These are phyloP conservation scores for Okapia johnstoni DNA, from an alignment of 2,113 vertebrate species.

Conservation along the genomic window DNA sequence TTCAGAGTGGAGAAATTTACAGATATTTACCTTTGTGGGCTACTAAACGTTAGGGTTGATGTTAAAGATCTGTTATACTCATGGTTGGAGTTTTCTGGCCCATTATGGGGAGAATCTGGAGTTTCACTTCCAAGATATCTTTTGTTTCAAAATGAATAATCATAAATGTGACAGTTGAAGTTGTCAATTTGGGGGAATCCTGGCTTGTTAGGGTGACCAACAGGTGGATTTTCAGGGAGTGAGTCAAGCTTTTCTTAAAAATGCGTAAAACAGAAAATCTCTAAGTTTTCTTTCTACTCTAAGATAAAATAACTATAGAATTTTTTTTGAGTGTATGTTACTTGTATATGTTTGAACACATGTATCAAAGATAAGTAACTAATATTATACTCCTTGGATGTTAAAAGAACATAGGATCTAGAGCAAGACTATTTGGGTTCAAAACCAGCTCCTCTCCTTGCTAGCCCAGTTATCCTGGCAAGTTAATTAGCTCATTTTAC, in stretches of 20 bases:
- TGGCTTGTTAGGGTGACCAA: background rate
- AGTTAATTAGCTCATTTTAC: slow-evolving; percentile 14
- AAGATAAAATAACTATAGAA: background rate
- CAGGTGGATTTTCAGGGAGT: background rate
- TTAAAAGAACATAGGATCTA: background rate
- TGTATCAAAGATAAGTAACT: background rate
- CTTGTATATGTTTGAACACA: background rate
- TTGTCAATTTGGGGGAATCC: background rate
- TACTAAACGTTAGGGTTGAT: background rate
- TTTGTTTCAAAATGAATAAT: background rate
- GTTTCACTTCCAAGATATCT: background rate
- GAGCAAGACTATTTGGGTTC: background rate
- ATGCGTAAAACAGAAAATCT: background rate
- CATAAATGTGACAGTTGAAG: background rate
- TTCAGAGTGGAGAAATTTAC: background rate
- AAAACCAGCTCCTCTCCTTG: background rate
- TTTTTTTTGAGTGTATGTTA: background rate
- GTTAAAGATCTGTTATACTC: background rate
- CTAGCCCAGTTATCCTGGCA: background rate
- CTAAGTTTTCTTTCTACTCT: background rate
- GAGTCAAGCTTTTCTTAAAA: background rate
- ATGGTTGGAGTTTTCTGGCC: background rate
- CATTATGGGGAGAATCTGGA: background rate
- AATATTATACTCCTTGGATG: background rate
- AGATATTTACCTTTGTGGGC: background rate